Conservation (phyloP, 2,113 vertebrate species). For the Mobula hypostoma region DNA sequence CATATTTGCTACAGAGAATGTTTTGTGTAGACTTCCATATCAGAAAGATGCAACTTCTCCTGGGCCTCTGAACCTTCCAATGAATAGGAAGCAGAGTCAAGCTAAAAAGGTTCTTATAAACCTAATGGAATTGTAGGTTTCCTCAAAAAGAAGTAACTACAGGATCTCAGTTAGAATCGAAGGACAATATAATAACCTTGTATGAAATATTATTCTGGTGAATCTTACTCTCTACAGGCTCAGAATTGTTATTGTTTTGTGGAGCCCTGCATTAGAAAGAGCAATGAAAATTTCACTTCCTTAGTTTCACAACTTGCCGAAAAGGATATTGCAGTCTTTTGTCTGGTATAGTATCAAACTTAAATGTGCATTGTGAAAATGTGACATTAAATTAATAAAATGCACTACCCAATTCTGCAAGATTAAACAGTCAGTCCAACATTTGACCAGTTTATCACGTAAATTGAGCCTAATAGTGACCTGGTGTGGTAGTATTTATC, state of each 20-base stretch:
- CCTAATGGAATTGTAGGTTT: background rate
- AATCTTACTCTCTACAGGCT: background rate
- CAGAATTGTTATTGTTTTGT: background rate
- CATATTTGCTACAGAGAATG: background rate
- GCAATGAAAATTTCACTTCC: background rate
- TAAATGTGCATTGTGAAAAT: no score
- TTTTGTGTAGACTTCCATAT: background rate
- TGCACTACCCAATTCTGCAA: background rate
- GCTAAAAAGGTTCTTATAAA: background rate
- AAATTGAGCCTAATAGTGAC: background rate
- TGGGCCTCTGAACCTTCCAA: background rate
- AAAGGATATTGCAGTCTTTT: background rate
- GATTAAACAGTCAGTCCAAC: background rate
- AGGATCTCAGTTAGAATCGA: no score
- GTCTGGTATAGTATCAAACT: background rate
- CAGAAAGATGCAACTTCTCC: background rate
- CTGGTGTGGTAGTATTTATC: background rate
- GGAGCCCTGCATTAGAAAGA: background rate
- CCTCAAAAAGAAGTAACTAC: background rate
- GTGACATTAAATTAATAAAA: background rate
- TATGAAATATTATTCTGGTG: background rate
- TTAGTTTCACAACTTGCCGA: no score
- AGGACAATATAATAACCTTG: background rate
- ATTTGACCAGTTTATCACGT: background rate
- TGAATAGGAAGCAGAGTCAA: background rate